Evolutionary conservation across 92 coral and sea anemone species (phyloP), one percentile per base, ranked within the genome.

Genomic region (Galaxea fascicularis): DNA sequence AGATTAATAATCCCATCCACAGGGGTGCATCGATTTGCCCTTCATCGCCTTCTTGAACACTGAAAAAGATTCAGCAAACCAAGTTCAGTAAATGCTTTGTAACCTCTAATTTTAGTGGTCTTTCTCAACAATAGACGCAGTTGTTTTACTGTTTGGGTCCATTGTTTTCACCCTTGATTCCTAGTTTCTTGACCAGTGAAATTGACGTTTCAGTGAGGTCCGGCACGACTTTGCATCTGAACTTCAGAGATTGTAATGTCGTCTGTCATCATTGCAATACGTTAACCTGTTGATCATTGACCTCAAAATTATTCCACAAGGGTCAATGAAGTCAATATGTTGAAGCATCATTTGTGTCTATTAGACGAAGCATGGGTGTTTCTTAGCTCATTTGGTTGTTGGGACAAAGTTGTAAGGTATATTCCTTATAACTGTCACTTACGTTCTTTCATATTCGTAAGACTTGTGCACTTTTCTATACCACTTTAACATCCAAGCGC

Each of bases 401-500:
- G 10, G 10, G 15, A 2, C 56, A 49, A 11, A 7, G 7, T 49
- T 49, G 10, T 15, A 60, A 60, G 10, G 11, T 17, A 20, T 20
- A 11, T 53, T n/a, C 18, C 26, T 4, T 8, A 60, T 21, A 60
- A 8, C 41, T 27, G 6, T 16, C 12, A 86, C 98, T 89, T 71
- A 94, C 98, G 88, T 90, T 84, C 95, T 87, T 67, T 94, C 98
- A 45, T 92, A 94, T 54, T 94, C 92, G 84, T 94, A 94, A 4
- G 89, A 72, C 3, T 87, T 94, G 79, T 89, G 90, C 4, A 88
- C 74, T 24, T 83, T 87, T 67, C 86, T 82, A 53, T 89, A 78
- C 86, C 98, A 93, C 68, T 92, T 92, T n/a, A 94, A 69, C 29
- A 94, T 44, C 60, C 88, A 76, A 25, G 95, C 91, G 79, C 94